A percentile compares a stretch with the other conserved stretches of the same genome.
Conservation (phyloP, 2,113 vertebrate species). For the Petroica traversi region DNA sequence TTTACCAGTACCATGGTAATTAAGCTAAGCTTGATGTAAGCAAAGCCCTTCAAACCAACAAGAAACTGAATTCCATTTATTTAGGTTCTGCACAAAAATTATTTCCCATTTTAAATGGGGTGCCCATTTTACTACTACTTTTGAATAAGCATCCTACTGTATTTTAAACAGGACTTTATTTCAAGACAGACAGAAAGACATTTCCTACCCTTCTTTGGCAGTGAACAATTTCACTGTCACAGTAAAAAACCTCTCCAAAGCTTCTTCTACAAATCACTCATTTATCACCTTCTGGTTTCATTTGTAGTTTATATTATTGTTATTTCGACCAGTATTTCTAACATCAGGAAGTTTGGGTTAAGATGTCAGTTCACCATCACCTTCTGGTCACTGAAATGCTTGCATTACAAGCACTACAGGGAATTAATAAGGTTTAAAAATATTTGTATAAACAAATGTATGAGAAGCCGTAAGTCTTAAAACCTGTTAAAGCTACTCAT, state of each 20-base stretch:
- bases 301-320: not conserved
- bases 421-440: not conserved
- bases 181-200: accelerated
- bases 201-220: not conserved
- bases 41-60: not conserved
- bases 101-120: not conserved
- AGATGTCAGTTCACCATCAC: not conserved
- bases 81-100: not conserved
- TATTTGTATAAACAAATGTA: not conserved
- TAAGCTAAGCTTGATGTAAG: not conserved
- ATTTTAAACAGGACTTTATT: not conserved
- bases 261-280: not conserved
- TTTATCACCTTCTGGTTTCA: not conserved
- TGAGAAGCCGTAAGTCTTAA: not conserved
- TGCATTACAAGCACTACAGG: not conserved
- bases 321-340: not conserved
- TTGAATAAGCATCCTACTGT: not conserved
- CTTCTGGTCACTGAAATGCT: not conserved
- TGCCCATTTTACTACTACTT: not conserved
- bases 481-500: not conserved
- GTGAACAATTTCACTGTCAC: not conserved
- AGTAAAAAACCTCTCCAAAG: not conserved
- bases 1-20: not conserved
- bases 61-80: not conserved
- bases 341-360: not conserved